These are phyloP conservation scores for Rhaphigaster nebulosa DNA, from an alignment of 2,888 invertebrate species.

Conservation along the genomic window DNA sequence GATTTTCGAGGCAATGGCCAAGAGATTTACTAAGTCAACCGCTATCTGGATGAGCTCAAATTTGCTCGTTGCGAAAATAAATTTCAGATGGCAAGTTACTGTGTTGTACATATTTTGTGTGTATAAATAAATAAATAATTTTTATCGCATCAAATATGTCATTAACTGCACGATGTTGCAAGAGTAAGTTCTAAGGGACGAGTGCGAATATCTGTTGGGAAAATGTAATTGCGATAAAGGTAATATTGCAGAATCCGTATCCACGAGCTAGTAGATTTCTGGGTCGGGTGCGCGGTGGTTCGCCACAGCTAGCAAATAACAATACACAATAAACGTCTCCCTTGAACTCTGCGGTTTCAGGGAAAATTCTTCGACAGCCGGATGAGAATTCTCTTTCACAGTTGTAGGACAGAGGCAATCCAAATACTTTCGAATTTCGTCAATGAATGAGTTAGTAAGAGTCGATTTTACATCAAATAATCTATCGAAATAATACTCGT, in stretches of 20 bases:
- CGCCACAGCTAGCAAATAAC: constrained; percentile 41
- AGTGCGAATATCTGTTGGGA: neutral
- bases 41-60: too few relatives aligned
- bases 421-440: neutral
- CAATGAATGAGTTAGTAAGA: neutral
- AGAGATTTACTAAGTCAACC: too few relatives aligned
- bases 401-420: neutral
- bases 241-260: constrained; percentile 17
- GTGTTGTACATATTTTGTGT: too few relatives aligned
- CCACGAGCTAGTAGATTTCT: constrained; percentile 27
- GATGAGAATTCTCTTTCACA: constrained; percentile 28
- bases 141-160: neutral
- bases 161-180: neutral
- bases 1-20: too few relatives aligned
- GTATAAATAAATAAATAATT: neutral
- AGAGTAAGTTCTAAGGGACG: neutral
- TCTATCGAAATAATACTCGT: neutral
- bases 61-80: too few relatives aligned
- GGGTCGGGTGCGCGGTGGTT: neutral
- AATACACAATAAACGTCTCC: constrained; percentile 32
- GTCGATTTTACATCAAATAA: neutral
- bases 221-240: constrained; percentile 16
- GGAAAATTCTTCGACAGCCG: neutral
- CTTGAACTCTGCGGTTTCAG: constrained; percentile 35
- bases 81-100: too few relatives aligned